phyloP scores from a whole-genome alignment of 37 sponge, comb jelly and placozoan species.

The Cladorhizidae sp. region DNA sequence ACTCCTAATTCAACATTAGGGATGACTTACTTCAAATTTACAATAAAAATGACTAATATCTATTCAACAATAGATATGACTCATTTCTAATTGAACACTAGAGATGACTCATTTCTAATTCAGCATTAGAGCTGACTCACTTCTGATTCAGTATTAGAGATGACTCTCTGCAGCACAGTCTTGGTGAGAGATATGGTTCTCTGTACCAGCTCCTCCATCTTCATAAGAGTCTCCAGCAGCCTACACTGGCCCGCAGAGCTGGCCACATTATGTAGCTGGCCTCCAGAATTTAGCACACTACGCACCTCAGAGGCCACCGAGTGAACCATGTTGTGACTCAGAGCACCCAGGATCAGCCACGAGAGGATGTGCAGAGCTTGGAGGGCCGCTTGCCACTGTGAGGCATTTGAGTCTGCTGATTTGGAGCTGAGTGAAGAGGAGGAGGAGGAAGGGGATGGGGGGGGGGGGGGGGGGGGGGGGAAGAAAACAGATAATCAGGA shows the following conservation, averaged over 20 bases:
- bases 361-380: conserved; percentile 22
- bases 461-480: not conserved
- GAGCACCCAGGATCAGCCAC: conserved; percentile 40
- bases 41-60: not conserved
- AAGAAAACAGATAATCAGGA: not conserved
- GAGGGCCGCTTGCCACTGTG: conserved; percentile 17
- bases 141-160: not conserved
- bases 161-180: conserved; percentile 14
- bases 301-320: conserved; percentile 7
- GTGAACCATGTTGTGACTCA: conserved; percentile 36
- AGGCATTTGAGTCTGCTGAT: not conserved
- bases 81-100: too few relatives aligned
- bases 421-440: not conserved
- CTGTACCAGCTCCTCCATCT: conserved; percentile 8
- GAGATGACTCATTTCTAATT: too few relatives aligned
- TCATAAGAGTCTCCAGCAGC: conserved; percentile 25
- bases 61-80: too few relatives aligned
- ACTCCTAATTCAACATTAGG: too few relatives aligned
- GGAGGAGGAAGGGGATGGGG: not conserved
- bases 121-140: not conserved
- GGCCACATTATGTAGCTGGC: too few relatives aligned
- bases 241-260: conserved; percentile 6
- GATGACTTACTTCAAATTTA: too few relatives aligned
- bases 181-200: conserved; percentile 4
- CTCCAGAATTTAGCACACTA: not conserved